A percentile compares a stretch with the other conserved stretches of the same genome.
Evolutionary conservation across 35 echinoderm and acorn worm species (phyloP).

Genomic region (Heliocidaris tuberculata): DNA sequence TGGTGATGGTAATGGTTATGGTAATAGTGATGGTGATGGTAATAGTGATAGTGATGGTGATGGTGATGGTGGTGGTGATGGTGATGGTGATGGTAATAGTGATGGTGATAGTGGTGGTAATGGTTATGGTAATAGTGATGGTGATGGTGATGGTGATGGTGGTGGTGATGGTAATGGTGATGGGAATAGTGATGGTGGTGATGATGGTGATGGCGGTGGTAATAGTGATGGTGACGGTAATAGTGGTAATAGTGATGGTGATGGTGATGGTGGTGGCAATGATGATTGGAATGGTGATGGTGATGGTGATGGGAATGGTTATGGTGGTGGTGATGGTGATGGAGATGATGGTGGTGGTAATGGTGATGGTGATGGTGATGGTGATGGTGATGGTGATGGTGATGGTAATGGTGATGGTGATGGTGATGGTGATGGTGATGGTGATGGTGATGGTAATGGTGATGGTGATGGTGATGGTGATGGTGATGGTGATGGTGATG

Average conservation of each 20-base stretch:
- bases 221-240: too few species aligned
- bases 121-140: background rate
- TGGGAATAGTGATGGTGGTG: too few species aligned
- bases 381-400: too few species aligned
- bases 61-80: background rate
- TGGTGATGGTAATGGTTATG: background rate
- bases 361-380: too few species aligned
- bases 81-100: background rate
- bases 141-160: background rate
- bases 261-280: background rate
- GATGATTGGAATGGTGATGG: background rate
- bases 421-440: background rate
- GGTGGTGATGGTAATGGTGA: too few species aligned
- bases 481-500: too few species aligned
- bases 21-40: background rate
- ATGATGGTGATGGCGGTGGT: constrained; percentile 13
- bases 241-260: background rate
- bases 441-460: background rate
- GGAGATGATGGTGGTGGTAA: too few species aligned
- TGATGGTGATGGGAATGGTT: too few species aligned
- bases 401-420: too few species aligned
- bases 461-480: too few species aligned
- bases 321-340: too few species aligned
- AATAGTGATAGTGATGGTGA: background rate
- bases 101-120: too few species aligned